Conservation (phyloP, 2,888 invertebrate species). For the Smittia sp. region DNA sequence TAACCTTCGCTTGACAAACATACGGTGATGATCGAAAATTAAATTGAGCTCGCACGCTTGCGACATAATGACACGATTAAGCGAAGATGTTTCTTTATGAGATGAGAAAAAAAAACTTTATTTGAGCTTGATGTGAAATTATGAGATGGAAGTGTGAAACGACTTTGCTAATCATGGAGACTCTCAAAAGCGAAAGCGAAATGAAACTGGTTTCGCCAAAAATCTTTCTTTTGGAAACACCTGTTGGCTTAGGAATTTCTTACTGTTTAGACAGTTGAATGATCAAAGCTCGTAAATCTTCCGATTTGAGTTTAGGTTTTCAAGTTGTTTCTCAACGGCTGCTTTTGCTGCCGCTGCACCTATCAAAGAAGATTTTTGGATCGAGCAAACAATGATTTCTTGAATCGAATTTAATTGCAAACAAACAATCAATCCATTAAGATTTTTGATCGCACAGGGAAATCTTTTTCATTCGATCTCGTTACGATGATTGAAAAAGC, state of each 20-base stretch:
- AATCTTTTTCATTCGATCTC: constrained; percentile 1
- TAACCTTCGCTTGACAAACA: constrained; percentile 13
- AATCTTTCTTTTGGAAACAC: not conserved
- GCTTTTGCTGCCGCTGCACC: no score
- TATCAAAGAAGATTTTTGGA: no score
- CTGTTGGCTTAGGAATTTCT: not conserved
- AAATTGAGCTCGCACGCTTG: constrained; percentile 12
- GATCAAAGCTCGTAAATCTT: no score
- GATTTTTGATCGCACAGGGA: not conserved
- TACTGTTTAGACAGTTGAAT: no score
- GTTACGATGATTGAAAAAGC: constrained; percentile 1
- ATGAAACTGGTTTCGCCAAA: constrained; percentile 10
- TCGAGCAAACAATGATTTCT: not conserved
- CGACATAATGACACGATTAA: constrained; percentile 13
- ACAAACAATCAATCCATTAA: not conserved
- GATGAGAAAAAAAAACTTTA: not conserved
- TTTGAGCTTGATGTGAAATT: no score
- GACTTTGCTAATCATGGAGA: not conserved
- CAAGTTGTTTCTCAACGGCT: no score
- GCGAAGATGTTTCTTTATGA: not conserved
- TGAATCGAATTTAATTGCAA: not conserved
- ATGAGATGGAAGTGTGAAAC: no score
- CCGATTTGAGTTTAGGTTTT: no score
- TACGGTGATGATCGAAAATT: constrained; percentile 6
- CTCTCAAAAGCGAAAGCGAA: not conserved